Base-by-base conservation (phyloP, 1,140 invertebrate species). In the Drosophila sp. region DNA sequence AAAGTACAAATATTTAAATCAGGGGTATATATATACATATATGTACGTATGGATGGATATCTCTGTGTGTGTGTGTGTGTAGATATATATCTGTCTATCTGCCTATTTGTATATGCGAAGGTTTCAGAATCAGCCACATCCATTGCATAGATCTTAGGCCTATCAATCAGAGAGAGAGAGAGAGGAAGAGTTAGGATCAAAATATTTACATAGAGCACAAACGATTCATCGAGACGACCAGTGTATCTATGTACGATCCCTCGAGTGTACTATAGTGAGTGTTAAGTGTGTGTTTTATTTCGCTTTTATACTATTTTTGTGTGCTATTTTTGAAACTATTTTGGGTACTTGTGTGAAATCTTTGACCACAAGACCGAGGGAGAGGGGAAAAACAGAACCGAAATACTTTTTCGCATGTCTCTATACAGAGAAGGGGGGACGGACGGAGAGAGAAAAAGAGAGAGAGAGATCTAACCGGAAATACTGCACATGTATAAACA, bases 251-350 rank as follows among this genome's bases (percentile, higher is more conserved):
- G 57, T 32, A 54, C 50, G 30, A 23, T 35, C 23, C 30, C 27
- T 55, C 4, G 25, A 50, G 35, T 7, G 8, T 50, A 38, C 35
- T 38, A 38, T 38, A 47, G 30, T 27, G 25, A 11, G 4, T 25
- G 32, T 7, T 50, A 58, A 23, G 58, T 47, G 33, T 60, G 41
- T 58, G 27, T 55, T 65, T 35, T 58, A 27, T 55, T 44, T 67
- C 54, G 66, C 64, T 72, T 79, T 67, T 60, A 83, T 76, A 77
- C 44, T 77, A 73, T 85, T 62, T 85, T 50, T 35, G 56, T 58
- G 74, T 60, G 76, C 83, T 86, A 87, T 87, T 87, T 89, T 77
- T 89, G 74, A 89, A 84, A 83, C 76, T 72, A 80, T 89, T 86
- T 78, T 41, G 35, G 61, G 70, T 63, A 60, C 72, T 50, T 50